Evolutionary conservation across 30 jellyfish, hydroid and myxozoan species (phyloP).

Genomic region (Clytia hemisphaerica): DNA sequence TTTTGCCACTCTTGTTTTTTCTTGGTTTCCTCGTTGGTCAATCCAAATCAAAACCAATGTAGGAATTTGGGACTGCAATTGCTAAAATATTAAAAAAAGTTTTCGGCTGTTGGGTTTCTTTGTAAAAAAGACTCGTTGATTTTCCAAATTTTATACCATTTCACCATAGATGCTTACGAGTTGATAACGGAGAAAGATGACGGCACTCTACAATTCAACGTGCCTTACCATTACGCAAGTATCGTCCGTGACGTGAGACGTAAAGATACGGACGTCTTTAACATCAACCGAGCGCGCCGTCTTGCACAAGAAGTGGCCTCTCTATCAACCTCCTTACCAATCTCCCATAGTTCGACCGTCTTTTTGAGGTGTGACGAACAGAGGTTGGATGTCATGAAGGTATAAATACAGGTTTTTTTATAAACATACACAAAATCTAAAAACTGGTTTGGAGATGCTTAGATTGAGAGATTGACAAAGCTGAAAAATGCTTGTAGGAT

Average conservation of each 20-base stretch:
- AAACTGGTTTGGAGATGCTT: too few species aligned
- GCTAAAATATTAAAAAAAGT: too few species aligned
- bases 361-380: constrained; percentile 85
- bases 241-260: constrained; percentile 51
- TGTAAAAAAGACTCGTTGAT: background rate
- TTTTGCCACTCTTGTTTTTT: too few species aligned
- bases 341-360: constrained; percentile 82
- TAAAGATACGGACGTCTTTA: constrained; percentile 42
- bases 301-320: constrained; percentile 96
- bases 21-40: too few species aligned
- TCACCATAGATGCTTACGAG: constrained; percentile 87
- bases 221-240: constrained; percentile 72
- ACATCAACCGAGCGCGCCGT: constrained; percentile 74
- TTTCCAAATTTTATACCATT: background rate
- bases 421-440: too few species aligned
- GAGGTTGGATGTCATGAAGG: constrained; percentile 96
- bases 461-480: too few species aligned
- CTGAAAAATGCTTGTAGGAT: too few species aligned
- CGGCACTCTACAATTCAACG: constrained; percentile 67
- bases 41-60: too few species aligned
- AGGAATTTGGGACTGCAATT: too few species aligned
- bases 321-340: constrained; percentile 82
- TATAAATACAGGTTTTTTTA: background rate
- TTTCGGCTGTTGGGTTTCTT: too few species aligned
- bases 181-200: constrained; percentile 68